phyloP scores from a whole-genome alignment of 2,888 invertebrate genomes.

The Byasa hedistus region DNA sequence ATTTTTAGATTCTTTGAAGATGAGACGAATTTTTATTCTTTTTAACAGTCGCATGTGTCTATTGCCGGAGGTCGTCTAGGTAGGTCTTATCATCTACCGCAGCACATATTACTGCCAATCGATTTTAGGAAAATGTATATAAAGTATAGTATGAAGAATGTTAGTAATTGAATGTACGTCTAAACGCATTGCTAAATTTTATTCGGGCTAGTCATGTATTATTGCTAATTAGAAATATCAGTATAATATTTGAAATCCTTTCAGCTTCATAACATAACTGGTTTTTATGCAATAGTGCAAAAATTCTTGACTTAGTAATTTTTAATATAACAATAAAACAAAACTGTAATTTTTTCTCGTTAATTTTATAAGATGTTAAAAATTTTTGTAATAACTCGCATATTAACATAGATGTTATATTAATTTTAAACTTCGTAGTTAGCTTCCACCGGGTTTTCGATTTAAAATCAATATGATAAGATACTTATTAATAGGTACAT shows the following conservation, averaged over 20 bases:
- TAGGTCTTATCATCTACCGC: no score
- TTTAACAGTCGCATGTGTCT: no score
- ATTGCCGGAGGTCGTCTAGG: no score
- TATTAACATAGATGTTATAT: background rate
- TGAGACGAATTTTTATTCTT: no score
- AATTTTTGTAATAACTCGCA: background rate
- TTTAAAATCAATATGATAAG: background rate
- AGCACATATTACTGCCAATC: no score
- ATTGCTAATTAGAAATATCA: background rate
- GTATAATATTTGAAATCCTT: background rate
- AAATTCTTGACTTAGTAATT: no score
- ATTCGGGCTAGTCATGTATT: background rate
- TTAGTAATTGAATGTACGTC: no score
- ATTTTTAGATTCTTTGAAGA: no score
- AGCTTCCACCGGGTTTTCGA: background rate
- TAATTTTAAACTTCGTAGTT: background rate
- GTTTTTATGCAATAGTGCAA: background rate
- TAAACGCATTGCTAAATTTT: background rate
- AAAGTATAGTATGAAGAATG: no score
- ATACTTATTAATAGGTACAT: constrained; percentile 46
- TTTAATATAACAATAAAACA: no score
- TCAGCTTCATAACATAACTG: background rate
- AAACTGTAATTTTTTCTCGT: no score
- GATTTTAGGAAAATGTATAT: no score
- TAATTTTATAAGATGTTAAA: background rate